phyloP scores from a whole-genome alignment of 2,888 invertebrate genomes.

The Andrena chrysosceles region DNA sequence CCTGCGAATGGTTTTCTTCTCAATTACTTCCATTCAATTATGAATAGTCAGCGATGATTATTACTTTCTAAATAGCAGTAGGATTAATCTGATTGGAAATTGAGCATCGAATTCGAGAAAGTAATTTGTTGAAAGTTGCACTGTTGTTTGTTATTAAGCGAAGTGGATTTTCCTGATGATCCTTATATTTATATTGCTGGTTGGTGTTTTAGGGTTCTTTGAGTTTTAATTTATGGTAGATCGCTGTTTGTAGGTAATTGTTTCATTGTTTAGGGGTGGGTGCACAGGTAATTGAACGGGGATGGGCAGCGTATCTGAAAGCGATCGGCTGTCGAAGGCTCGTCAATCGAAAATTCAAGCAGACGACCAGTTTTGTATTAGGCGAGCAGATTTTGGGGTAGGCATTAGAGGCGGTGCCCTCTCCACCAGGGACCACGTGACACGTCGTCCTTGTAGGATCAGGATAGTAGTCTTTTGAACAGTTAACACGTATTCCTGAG shows the following conservation, averaged over 20 bases:
- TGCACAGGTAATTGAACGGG: slow-evolving; percentile 19
- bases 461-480: slow-evolving; percentile 79
- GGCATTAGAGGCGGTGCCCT: slow-evolving; percentile 64
- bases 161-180: not conserved
- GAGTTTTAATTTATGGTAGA: not conserved
- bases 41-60: not conserved
- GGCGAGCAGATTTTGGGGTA: slow-evolving; percentile 82
- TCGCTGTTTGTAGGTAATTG: not conserved
- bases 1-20: not conserved
- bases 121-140: not conserved
- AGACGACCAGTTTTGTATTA: slow-evolving; percentile 84
- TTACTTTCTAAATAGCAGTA: not conserved
- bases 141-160: not conserved
- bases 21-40: not conserved
- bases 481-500: slow-evolving; percentile 60
- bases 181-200: not conserved
- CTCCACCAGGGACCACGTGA: slow-evolving; percentile 80
- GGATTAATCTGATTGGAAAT: not conserved
- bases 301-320: not conserved
- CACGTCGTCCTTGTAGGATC: slow-evolving; percentile 83
- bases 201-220: not conserved
- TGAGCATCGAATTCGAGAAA: not conserved
- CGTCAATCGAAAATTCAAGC: slow-evolving; percentile 84
- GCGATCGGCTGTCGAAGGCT: slow-evolving; percentile 83
- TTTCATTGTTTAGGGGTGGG: not conserved